These are phyloP conservation scores for Camponotus fellah DNA, from an alignment of 2,888 invertebrate species.

Conservation along the genomic window DNA sequence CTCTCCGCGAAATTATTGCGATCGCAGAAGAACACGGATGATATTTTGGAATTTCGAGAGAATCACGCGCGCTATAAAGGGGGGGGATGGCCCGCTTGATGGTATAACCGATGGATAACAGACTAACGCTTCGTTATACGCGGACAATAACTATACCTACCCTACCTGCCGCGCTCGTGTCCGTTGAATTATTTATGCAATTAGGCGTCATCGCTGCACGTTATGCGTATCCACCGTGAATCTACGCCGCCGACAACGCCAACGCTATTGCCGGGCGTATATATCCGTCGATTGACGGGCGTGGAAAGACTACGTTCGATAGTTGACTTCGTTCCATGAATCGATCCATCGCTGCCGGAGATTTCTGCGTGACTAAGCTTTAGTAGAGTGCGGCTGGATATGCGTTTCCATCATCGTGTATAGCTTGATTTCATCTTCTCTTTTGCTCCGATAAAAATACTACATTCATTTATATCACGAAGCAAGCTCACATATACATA, in stretches of 20 bases:
- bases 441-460: not conserved
- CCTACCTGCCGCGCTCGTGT: slow-evolving; percentile 67
- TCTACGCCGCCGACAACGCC: slow-evolving; percentile 39
- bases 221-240: slow-evolving; percentile 66
- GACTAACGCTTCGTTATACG: slow-evolving; percentile 80
- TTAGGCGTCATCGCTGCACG: slow-evolving; percentile 78
- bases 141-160: slow-evolving; percentile 77
- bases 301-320: slow-evolving; percentile 52
- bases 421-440: not conserved
- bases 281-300: slow-evolving; percentile 50
- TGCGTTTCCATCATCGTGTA: not conserved
- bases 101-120: slow-evolving; percentile 79
- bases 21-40: slow-evolving; percentile 22
- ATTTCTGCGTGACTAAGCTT: slow-evolving; percentile 41
- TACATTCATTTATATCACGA: slow-evolving; percentile 23
- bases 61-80: slow-evolving; percentile 59
- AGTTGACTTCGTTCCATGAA: slow-evolving; percentile 44
- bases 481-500: not conserved
- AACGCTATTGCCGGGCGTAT: slow-evolving; percentile 35
- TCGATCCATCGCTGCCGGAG: slow-evolving; percentile 34
- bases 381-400: slow-evolving; percentile 32
- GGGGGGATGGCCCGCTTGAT: slow-evolving; percentile 63
- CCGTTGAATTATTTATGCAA: slow-evolving; percentile 84
- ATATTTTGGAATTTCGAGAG: slow-evolving; percentile 65
- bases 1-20: slow-evolving; percentile 38